Conservation (phyloP, 2,797 vertebrate genomes). For the Falco naumanni region DNA sequence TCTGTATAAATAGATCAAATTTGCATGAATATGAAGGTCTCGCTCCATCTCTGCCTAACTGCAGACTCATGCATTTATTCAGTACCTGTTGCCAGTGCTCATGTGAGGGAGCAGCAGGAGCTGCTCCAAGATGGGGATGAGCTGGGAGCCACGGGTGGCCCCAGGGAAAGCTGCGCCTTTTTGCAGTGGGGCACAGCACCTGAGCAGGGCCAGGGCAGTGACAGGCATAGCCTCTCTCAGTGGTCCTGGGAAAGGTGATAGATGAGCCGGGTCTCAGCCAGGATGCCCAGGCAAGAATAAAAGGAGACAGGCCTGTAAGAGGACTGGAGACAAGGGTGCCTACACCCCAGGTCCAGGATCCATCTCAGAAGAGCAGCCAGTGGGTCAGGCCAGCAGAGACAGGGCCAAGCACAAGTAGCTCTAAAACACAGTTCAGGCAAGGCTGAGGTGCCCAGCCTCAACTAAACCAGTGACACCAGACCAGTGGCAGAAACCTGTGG, state of each 20-base stretch:
- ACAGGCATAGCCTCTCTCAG: not conserved
- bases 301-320: not conserved
- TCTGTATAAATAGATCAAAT: not conserved
- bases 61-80: not conserved
- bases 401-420: not conserved
- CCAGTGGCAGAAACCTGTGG: not conserved
- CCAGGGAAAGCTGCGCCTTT: not conserved
- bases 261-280: not conserved
- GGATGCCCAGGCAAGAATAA: not conserved
- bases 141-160: fast-evolving
- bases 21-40: not conserved
- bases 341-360: not conserved
- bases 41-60: not conserved
- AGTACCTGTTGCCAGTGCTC: not conserved
- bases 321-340: not conserved
- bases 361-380: not conserved
- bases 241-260: not conserved
- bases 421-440: not conserved
- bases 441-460: not conserved
- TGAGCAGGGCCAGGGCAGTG: not conserved
- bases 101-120: not conserved
- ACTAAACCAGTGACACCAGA: not conserved
- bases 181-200: not conserved
- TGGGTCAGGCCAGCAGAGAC: not conserved
- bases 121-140: not conserved